phyloP scores from a whole-genome alignment of 1,140 invertebrate genomes.

The Anagrus nilaparvatae region DNA sequence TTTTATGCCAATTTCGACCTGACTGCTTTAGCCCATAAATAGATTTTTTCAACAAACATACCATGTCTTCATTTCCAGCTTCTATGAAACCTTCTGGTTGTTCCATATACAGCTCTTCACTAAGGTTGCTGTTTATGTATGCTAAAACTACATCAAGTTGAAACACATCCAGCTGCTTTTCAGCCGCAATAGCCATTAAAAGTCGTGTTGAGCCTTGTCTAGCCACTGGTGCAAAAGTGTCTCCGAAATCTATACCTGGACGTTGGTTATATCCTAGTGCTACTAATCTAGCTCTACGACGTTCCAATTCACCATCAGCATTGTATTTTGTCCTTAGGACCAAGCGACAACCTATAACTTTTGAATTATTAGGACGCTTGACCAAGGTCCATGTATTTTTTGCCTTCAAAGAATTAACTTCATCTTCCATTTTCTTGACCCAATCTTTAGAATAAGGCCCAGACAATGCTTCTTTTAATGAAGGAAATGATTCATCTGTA shows the following conservation, averaged over 20 bases:
- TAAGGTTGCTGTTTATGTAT: too few relatives aligned
- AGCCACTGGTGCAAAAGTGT: conserved; percentile 2
- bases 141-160: conserved; percentile 7
- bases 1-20: conserved; percentile 21
- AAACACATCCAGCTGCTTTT: neutral
- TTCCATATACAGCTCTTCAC: conserved; percentile 30
- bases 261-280: conserved; percentile 21
- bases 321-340: neutral
- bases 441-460: conserved; percentile 16
- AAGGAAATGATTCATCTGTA: too few relatives aligned
- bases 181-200: conserved; percentile 1
- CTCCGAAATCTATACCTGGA: conserved; percentile 13
- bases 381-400: conserved; percentile 1
- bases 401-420: conserved; percentile 14
- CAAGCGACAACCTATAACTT: conserved; percentile 4
- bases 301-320: conserved; percentile 3
- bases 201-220: conserved; percentile 15
- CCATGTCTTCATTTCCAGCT: conserved; percentile 12
- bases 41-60: conserved; percentile 22
- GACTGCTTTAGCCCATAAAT: conserved; percentile 28
- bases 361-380: conserved; percentile 1
- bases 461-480: conserved; percentile 14
- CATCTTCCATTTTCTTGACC: conserved; percentile 24
- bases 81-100: conserved; percentile 19
- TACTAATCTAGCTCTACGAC: conserved; percentile 18